Percentiles rank a stretch among this genome's conserved stretches.
Evolutionary conservation across 2,797 vertebrate species (phyloP).

Genomic region (Epinephelus awoara): DNA sequence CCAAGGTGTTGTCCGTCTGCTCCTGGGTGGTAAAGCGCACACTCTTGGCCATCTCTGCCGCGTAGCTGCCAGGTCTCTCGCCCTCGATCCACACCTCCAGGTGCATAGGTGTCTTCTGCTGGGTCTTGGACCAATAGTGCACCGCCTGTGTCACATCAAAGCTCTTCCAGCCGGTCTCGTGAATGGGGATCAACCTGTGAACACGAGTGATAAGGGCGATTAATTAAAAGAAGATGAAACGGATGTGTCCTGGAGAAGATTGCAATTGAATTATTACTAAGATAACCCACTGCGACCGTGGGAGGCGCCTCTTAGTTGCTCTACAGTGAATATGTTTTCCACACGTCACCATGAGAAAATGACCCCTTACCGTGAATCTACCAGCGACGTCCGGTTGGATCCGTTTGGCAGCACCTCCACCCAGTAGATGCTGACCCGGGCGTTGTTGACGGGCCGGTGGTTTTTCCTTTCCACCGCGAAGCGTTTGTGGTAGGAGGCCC

Average conservation of each 20-base stretch:
- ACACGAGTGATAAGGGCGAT: conserved; percentile 37
- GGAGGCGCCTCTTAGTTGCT: not conserved
- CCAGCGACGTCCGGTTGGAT: conserved; percentile 91
- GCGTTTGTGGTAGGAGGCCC: conserved; percentile 83
- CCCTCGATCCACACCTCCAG: conserved; percentile 95
- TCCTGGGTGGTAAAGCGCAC: conserved; percentile 92
- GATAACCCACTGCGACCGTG: not conserved
- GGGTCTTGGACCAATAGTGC: conserved; percentile 91
- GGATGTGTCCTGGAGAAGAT: conserved; percentile 9
- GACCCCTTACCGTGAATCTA: conserved; percentile 92
- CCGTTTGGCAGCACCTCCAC: conserved; percentile 88
- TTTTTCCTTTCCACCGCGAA: conserved; percentile 80
- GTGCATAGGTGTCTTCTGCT: conserved; percentile 88
- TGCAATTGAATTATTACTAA: conserved; percentile 20
- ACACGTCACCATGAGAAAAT: not conserved
- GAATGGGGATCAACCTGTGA: conserved; percentile 91
- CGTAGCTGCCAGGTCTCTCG: conserved; percentile 91
- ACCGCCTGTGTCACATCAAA: conserved; percentile 97
- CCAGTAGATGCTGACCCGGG: conserved; percentile 94
- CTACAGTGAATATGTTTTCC: not conserved
- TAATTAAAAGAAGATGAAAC: conserved; percentile 43
- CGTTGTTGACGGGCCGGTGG: conserved; percentile 88
- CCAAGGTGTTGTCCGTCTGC: conserved; percentile 86
- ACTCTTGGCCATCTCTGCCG: conserved; percentile 90
- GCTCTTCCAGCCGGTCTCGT: conserved; percentile 93